Base-by-base conservation (phyloP, 2,113 vertebrate species). In the Nyctereutes procyonoides region DNA sequence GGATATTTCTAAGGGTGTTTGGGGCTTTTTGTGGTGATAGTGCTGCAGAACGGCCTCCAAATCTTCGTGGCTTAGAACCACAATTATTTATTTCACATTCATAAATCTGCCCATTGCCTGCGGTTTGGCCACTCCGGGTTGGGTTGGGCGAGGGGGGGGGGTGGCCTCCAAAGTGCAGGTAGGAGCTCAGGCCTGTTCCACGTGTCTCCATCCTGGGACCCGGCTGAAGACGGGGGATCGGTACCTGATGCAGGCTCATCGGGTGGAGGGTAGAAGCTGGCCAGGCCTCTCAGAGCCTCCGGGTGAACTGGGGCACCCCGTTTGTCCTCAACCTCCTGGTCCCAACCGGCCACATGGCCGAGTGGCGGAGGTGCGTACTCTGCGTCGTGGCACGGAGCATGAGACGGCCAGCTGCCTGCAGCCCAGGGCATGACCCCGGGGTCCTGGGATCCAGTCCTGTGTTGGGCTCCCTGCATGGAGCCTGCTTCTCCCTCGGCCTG, bases 21-120 rank as follows among this genome's bases (percentile, higher is more conserved):
- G 88, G 51, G 12, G 0, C 20, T 73, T 93, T 84, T 62, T 55
- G 28, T 88, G 92, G 30, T 90, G 62, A 84, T 93, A 82, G 71
- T 60, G 7, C 48, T 77, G 8, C 19, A 20, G 30, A 56, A 81
- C 22, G 62, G 28, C 55, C 10, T 96, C 81, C 56, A 94, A 77
- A 95, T 90, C 30, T 81, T 87, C 69, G 24, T 82, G 84, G 77
- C 38, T 95, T 71, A 48, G 48, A 95, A 63, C 88, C 76, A 77
- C 84, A 97, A 8, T 56, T 77, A 73, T 62, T 96, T 95, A 76
- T 96, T 71, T 95, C 90, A 90, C 20, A 3, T 38, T 87, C 8
- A 38, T 48, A 43, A 92, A 89, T 90, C 69, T 76, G 62, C 67
- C 84, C 58, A 55, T 71, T 76, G 76, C 65, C 84, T 85, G 76